Evolutionary conservation across 2,113 vertebrate genomes (phyloP).

Genomic region (Aegotheles bennettii): DNA sequence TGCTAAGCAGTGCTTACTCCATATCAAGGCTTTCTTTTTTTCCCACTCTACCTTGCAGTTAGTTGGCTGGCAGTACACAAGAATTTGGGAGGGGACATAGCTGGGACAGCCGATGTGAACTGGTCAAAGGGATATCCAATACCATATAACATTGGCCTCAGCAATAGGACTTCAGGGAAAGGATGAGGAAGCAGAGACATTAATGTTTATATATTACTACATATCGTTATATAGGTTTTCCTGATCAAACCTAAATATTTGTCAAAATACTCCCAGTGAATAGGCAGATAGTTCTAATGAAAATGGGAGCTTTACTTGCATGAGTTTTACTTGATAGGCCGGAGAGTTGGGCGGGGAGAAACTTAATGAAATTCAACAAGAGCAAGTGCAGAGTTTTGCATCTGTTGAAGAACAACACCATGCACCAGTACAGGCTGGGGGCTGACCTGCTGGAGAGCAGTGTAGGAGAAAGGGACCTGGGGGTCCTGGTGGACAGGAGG

Average conservation of each 20-base stretch:
- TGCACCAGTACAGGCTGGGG: too few species aligned
- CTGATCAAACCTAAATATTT: neutral
- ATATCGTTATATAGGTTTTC: rapidly evolving
- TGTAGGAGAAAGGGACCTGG: too few species aligned
- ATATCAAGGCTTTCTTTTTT: neutral
- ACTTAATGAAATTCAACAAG: too few species aligned
- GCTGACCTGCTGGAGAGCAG: too few species aligned
- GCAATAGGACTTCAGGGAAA: neutral
- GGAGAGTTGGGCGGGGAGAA: too few species aligned
- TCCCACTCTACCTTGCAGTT: rapidly evolving
- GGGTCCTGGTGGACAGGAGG: too few species aligned
- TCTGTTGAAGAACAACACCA: too few species aligned
- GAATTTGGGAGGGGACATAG: too few species aligned
- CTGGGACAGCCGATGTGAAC: too few species aligned
- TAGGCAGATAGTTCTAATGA: neutral
- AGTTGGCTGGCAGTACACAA: neutral
- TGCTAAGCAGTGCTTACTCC: neutral
- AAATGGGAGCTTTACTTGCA: neutral
- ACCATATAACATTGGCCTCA: rapidly evolving
- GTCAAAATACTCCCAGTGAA: neutral
- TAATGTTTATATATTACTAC: neutral
- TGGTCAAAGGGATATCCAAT: neutral
- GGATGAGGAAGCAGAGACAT: neutral
- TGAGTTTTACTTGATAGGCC: too few species aligned
- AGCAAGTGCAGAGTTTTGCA: too few species aligned